Base-by-base conservation (phyloP, 1,140 invertebrate species). In the Centruroides vittatus region DNA sequence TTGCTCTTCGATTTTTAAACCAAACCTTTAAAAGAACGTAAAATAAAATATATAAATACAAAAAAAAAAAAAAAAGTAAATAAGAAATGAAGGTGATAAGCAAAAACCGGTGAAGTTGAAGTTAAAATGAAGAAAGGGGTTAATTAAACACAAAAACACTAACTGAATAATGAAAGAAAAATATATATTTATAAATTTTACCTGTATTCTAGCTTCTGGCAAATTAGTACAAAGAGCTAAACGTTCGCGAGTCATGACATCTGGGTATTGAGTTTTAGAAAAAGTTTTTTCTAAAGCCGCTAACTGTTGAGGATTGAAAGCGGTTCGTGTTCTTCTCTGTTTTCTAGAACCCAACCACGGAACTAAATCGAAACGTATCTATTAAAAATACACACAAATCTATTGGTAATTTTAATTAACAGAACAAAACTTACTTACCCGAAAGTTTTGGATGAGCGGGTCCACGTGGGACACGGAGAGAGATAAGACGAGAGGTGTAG, bases 1-100 rank as follows among this genome's bases (percentile, higher is more conserved):
- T 99, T 67, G 95, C 95, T 65, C 96, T 82, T 48, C 96, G 73
- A 70, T 82, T 82, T 71, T 82, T 82, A 70, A 82, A 83, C 81
- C 81, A 82, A n/a, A 98, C 93, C 95, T 98, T 23, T 23, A 23
- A 23, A 23, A 1, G 2, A 23, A 23, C 23, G 2, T 23, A 23
- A 23, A 23, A 23, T 23, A 23, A 23, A 23, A 23, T 23, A 23
- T 23, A 23, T 23, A 23, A 23, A 23, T 23, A 23, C 23, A 23
- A 23, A 23, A 23, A 23, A 2, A 23, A 23, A 23, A 23, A 23
- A 23, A 23, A 23, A 23, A n/a, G n/a, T n/a, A n/a, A n/a, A n/a
- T n/a, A n/a, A n/a, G n/a, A n/a, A n/a, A n/a, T n/a, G n/a, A n/a
- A n/a, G n/a, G n/a, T n/a, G n/a, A n/a, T n/a, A n/a, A n/a, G n/a